phyloP scores from a whole-genome alignment of 2,113 vertebrate species.

The Notiomystis cincta region DNA sequence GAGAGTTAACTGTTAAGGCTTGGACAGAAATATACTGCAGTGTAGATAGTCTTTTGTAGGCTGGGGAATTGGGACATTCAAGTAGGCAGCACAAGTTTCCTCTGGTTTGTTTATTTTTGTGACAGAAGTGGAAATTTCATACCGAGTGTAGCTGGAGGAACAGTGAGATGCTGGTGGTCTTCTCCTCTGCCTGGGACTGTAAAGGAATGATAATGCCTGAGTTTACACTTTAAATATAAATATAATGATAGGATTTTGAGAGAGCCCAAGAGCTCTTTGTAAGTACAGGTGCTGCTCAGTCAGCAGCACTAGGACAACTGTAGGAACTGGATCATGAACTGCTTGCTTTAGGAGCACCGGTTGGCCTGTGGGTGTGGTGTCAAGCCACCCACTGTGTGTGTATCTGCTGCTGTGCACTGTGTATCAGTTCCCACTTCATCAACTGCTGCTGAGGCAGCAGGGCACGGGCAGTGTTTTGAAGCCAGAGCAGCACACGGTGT shows the following conservation, averaged over 20 bases:
- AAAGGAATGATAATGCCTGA: neutral
- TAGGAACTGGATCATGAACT: neutral
- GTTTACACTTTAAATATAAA: neutral
- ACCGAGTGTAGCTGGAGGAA: neutral
- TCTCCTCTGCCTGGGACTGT: neutral
- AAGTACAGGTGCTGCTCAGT: neutral
- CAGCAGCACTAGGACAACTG: fast-evolving
- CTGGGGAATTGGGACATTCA: neutral
- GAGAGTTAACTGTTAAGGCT: neutral
- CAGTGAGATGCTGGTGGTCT: neutral
- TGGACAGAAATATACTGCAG: neutral
- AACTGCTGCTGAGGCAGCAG: neutral
- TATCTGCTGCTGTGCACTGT: neutral
- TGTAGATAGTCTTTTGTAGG: neutral
- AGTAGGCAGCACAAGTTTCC: neutral
- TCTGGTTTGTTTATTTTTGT: conserved; percentile 10
- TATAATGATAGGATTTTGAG: neutral
- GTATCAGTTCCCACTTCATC: neutral
- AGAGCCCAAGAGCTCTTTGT: neutral
- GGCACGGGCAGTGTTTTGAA: neutral
- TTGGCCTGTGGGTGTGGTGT: fast-evolving
- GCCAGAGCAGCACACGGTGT: fast-evolving
- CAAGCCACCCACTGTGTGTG: neutral
- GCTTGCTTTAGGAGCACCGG: neutral
- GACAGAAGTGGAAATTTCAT: neutral